phyloP scores from a whole-genome alignment of 1,140 invertebrate genomes.

The Pseudachorutes palmiensis region DNA sequence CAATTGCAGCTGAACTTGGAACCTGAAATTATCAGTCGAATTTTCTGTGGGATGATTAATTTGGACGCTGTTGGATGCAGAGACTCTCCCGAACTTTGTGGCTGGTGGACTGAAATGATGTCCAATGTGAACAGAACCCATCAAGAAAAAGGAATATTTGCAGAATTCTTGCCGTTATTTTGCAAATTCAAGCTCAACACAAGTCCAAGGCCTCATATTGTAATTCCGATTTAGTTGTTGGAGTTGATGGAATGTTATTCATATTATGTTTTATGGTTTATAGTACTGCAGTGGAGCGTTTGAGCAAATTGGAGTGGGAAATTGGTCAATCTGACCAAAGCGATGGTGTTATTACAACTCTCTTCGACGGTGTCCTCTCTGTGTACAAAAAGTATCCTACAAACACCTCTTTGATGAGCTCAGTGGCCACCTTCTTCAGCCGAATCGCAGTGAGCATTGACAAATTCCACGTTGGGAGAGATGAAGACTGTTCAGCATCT shows the following conservation, averaged over 20 bases:
- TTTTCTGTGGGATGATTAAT: slow-evolving; percentile 27
- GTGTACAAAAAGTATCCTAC: neutral
- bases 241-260: slow-evolving; percentile 11
- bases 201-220: neutral
- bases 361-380: neutral
- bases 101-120: slow-evolving; percentile 29
- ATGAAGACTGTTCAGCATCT: neutral
- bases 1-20: slow-evolving; percentile 27
- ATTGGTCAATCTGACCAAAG: neutral
- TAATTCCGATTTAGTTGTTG: slow-evolving; percentile 16
- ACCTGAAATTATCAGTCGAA: slow-evolving; percentile 5
- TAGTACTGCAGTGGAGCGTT: neutral
- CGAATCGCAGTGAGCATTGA: neutral
- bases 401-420: neutral
- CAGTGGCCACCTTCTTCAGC: neutral
- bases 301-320: neutral
- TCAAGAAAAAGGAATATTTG: slow-evolving; percentile 28
- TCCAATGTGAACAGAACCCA: neutral
- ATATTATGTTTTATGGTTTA: neutral
- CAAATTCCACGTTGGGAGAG: neutral
- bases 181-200: no score
- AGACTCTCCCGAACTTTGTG: slow-evolving; percentile 18
- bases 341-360: neutral
- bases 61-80: slow-evolving; percentile 19
- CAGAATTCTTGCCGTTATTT: slow-evolving; percentile 26